phyloP scores from a whole-genome alignment of 2,888 invertebrate genomes.

The Xanthia icteritia region DNA sequence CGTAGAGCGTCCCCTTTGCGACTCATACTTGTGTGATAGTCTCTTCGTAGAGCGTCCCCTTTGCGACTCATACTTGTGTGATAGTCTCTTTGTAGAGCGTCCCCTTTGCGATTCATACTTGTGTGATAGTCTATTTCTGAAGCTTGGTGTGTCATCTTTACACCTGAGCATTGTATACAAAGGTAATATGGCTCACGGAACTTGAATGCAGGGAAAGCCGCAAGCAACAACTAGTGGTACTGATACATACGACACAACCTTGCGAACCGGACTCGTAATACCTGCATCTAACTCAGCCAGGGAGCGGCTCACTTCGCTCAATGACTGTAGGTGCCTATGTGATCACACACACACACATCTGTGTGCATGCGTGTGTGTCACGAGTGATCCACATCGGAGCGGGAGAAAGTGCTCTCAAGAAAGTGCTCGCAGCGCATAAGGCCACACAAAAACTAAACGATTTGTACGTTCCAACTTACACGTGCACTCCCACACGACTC shows the following conservation, averaged over 20 bases:
- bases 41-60: neutral
- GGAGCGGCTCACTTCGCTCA: neutral
- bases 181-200: neutral
- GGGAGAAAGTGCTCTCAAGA: conserved; percentile 66
- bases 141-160: neutral
- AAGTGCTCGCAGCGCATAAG: conserved; percentile 52
- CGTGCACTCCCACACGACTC: conserved; percentile 1
- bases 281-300: conserved; percentile 1
- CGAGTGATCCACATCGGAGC: conserved; percentile 49
- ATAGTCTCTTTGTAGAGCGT: neutral
- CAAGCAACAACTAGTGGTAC: neutral
- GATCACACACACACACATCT: neutral
- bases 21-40: too few species aligned
- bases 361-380: conserved; percentile 12
- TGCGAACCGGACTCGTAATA: conserved; percentile 24
- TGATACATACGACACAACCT: conserved; percentile 29
- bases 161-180: neutral
- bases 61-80: too few species aligned
- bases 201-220: neutral
- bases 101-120: neutral
- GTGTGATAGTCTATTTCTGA: neutral
- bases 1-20: too few species aligned
- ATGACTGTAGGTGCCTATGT: neutral
- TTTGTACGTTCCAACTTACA: conserved; percentile 26
- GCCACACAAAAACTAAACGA: conserved; percentile 55